Evolutionary conservation across 1,140 invertebrate genomes (phyloP).

Genomic region (Drosophila bocqueti): DNA sequence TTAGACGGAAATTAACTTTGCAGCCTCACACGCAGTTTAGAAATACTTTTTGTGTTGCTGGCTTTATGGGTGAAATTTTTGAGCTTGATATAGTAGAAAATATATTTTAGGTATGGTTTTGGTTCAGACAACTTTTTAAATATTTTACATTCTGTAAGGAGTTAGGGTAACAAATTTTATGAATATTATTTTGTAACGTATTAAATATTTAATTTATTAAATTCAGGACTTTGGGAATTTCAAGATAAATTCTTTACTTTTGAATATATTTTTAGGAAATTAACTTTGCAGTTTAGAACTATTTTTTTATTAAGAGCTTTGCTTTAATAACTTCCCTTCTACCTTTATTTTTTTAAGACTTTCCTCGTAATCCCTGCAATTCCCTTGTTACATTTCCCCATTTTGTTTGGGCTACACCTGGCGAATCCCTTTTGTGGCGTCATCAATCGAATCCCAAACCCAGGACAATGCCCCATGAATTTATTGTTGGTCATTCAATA

Average conservation of each 20-base stretch:
- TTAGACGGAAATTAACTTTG: slow-evolving; percentile 29
- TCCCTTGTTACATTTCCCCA: neutral
- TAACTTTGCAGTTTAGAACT: too few relatives aligned
- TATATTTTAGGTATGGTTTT: neutral
- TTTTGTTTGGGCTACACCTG: slow-evolving; percentile 1
- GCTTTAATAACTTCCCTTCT: neutral
- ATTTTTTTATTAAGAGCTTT: neutral
- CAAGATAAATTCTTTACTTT: too few relatives aligned
- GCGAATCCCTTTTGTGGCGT: slow-evolving; percentile 9
- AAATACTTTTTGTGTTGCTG: neutral
- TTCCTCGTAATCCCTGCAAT: too few relatives aligned
- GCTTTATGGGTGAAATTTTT: slow-evolving; percentile 5
- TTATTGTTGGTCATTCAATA: slow-evolving; percentile 42
- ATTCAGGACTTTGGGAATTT: too few relatives aligned
- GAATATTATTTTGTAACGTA: neutral
- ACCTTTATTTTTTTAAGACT: neutral
- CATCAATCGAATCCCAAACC: slow-evolving; percentile 4
- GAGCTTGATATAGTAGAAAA: neutral
- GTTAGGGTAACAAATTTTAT: neutral
- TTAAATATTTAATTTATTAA: too few relatives aligned
- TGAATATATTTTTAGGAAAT: too few relatives aligned
- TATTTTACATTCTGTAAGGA: neutral
- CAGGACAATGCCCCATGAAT: slow-evolving; percentile 18
- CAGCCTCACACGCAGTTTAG: slow-evolving; percentile 14
- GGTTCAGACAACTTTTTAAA: neutral